Base-by-base conservation (phyloP, 2,113 vertebrate species). In the Oryzias celebensis region DNA sequence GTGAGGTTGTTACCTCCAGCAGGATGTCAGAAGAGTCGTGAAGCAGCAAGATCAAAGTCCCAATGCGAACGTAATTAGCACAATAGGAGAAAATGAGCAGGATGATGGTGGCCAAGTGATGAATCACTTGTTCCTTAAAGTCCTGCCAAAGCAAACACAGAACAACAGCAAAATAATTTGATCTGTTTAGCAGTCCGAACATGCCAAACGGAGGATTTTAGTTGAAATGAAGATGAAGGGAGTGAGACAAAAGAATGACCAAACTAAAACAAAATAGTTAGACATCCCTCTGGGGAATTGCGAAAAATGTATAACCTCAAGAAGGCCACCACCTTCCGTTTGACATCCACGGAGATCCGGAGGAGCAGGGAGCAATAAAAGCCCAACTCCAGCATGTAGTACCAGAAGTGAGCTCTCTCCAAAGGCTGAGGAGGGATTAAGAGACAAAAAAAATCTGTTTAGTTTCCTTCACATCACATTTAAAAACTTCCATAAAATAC, bases 21-120 rank as follows among this genome's bases (percentile, higher is more conserved):
- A 97, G 67, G 80, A 91, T 91, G 70, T 98, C 96, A 0, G 94
- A 88, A 0, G 90, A 85, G 65, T 98, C 95, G 0, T 98, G 96
- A 3, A 98, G 87, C 31, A 97, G 75, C 91, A 98, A 73, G 68
- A 98, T 93, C 78, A 98, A 85, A 0, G 93, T 93, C 36, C 96
- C 97, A 0, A 98, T 87, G 42, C 94, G 94, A 62, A 97, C 85
- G 85, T 95, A 95, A 77, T 97, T 98, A n/a, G 91, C 68, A 58
- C 94, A 94, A 77, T 98, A 98, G 0, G 97, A 98, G 90, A 96
- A 97, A 49, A 77, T 65, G 23, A 98, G 92, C 54, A 98, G 90
- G 80, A 91, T 81, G 65, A 98, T 91, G 53, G 96, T 94, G 57
- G 92, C 93, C 31, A 92, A 87, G 52, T 96, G 95, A 72, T 96